These are phyloP conservation scores for Adrianichthys oophorus DNA, from an alignment of 2,797 vertebrate genomes.

Conservation along the genomic window DNA sequence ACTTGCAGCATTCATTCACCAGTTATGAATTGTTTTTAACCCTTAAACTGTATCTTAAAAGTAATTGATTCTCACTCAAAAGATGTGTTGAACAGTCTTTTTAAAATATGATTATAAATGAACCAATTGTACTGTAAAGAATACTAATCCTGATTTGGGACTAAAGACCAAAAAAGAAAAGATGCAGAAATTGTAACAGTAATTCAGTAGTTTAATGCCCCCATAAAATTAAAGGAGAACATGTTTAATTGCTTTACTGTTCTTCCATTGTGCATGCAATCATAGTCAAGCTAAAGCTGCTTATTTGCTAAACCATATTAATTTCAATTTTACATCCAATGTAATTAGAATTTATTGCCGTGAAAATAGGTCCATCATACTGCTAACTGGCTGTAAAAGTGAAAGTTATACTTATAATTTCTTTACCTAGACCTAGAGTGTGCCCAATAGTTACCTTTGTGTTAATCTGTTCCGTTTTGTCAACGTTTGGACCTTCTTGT, in stretches of 20 bases:
- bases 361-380: background rate
- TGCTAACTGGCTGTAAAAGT: background rate
- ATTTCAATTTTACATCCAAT: slow-evolving; percentile 19
- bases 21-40: background rate
- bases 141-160: slow-evolving; percentile 7
- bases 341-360: slow-evolving; percentile 1
- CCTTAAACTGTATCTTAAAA: slow-evolving; percentile 20
- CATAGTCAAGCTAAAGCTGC: slow-evolving; percentile 15
- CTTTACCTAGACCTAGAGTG: background rate
- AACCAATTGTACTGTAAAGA: slow-evolving; percentile 20
- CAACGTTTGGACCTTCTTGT: slow-evolving; percentile 9
- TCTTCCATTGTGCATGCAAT: slow-evolving; percentile 14
- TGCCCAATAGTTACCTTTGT: background rate
- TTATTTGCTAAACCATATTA: slow-evolving; percentile 6
- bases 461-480: slow-evolving; percentile 31
- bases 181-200: slow-evolving; percentile 26
- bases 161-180: slow-evolving; percentile 26
- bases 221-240: slow-evolving; percentile 27
- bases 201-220: slow-evolving; percentile 35
- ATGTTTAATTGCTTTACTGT: slow-evolving; percentile 31
- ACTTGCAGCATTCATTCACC: slow-evolving; percentile 6
- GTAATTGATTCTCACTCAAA: slow-evolving; percentile 32
- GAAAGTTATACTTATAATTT: background rate
- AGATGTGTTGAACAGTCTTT: slow-evolving; percentile 30
- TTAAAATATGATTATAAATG: slow-evolving; percentile 35